These are phyloP conservation scores for Trimorus sp. DNA, from an alignment of 2,888 invertebrate genomes.

Conservation along the genomic window DNA sequence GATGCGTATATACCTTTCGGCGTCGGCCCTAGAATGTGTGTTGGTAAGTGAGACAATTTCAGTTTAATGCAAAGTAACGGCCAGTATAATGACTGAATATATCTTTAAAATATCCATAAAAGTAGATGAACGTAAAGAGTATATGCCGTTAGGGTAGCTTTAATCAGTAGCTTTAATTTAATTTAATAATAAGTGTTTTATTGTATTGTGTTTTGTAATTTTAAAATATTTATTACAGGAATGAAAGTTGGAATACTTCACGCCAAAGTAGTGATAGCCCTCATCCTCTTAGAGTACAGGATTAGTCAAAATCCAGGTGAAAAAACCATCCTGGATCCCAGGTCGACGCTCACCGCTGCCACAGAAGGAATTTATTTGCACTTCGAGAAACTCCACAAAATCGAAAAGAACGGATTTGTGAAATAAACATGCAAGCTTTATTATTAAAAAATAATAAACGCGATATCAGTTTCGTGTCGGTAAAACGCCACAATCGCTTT, in stretches of 20 bases:
- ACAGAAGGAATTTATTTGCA: conserved; percentile 74
- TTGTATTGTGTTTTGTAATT: no score
- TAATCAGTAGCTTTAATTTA: no score
- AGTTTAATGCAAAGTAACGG: no score
- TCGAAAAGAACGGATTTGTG: conserved; percentile 18
- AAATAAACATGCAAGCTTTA: conserved; percentile 3
- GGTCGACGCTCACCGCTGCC: conserved; percentile 76
- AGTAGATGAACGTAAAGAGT: no score
- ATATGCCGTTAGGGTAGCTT: no score
- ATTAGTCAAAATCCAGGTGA: conserved; percentile 71
- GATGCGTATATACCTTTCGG: conserved; percentile 78
- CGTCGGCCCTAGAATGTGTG: conserved; percentile 74
- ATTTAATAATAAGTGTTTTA: no score
- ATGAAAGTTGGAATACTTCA: conserved; percentile 74
- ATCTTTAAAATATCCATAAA: no score
- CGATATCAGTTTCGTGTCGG: no score
- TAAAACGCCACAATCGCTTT: no score
- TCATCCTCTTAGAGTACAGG: conserved; percentile 73
- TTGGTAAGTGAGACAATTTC: conserved; percentile 67
- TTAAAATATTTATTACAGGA: conserved; percentile 40
- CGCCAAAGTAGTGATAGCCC: conserved; percentile 74
- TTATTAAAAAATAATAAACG: no score
- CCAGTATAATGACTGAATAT: no score
- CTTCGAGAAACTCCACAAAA: conserved; percentile 70
- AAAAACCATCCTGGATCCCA: conserved; percentile 70